Conservation (phyloP, 2,888 invertebrate genomes). For the Xylophagus ater region DNA sequence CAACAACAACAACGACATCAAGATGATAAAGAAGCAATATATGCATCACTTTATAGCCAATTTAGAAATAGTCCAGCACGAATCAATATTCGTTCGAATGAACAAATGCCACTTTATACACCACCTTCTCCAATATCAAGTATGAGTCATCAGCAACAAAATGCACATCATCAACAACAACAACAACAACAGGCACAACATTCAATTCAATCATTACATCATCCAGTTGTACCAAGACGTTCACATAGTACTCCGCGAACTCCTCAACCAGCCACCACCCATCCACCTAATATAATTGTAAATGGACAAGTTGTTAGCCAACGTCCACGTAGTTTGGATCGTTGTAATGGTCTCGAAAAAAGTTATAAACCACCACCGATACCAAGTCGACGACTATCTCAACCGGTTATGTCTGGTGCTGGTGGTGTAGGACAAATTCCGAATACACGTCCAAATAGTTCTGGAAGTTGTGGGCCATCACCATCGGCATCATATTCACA, state of each 20-base stretch:
- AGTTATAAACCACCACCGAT: slow-evolving; percentile 33
- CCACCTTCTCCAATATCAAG: slow-evolving; percentile 19
- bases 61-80: slow-evolving; percentile 32
- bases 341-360: slow-evolving; percentile 28
- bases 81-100: slow-evolving; percentile 15
- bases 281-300: slow-evolving; percentile 12
- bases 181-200: slow-evolving; percentile 9
- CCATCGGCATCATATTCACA: slow-evolving; percentile 12
- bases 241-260: slow-evolving; percentile 37
- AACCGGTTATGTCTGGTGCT: slow-evolving; percentile 9
- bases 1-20: slow-evolving; percentile 11
- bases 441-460: slow-evolving; percentile 14
- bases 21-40: slow-evolving; percentile 32
- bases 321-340: slow-evolving; percentile 36
- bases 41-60: slow-evolving; percentile 33
- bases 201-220: too few species aligned
- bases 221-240: slow-evolving; percentile 32
- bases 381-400: slow-evolving; percentile 27
- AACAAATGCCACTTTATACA: slow-evolving; percentile 19
- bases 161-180: slow-evolving; percentile 8
- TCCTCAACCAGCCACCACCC: slow-evolving; percentile 15
- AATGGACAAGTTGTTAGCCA: slow-evolving; percentile 21
- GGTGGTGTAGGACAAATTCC: slow-evolving; percentile 11
- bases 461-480: slow-evolving; percentile 17
- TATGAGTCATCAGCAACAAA: slow-evolving; percentile 4